Conservation (phyloP, 2,888 invertebrate genomes). For the Odontomyia ornata region DNA sequence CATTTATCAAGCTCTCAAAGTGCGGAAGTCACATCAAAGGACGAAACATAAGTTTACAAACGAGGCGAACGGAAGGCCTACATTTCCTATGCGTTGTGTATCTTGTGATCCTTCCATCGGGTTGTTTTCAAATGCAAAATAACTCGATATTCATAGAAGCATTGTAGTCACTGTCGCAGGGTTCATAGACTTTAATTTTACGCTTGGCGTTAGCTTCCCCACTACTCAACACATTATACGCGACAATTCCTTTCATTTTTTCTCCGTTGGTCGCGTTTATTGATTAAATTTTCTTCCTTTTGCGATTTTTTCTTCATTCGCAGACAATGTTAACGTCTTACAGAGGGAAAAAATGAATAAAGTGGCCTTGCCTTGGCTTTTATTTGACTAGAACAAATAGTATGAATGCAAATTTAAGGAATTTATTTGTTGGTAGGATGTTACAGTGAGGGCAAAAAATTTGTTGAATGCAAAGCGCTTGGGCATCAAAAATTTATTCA, state of each 20-base stretch:
- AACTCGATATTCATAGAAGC: too few species aligned
- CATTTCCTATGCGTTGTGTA: too few species aligned
- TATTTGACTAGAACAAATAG: neutral
- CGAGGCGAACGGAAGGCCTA: neutral
- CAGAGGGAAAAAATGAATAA: neutral
- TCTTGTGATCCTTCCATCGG: too few species aligned
- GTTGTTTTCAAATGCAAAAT: too few species aligned
- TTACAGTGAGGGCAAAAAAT: too few species aligned
- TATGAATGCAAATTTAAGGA: neutral
- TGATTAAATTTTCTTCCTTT: constrained; percentile 24
- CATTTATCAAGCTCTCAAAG: neutral
- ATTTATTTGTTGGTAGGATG: too few species aligned
- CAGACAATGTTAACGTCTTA: neutral
- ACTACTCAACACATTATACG: too few species aligned
- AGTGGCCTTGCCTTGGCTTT: neutral
- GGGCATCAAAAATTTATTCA: too few species aligned
- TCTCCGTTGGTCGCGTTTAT: neutral
- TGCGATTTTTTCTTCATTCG: neutral
- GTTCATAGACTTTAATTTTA: constrained; percentile 12
- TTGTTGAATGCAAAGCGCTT: too few species aligned
- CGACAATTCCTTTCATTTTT: neutral
- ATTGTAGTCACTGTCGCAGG: neutral
- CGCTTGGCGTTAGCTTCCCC: neutral
- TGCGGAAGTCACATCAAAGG: constrained; percentile 20
- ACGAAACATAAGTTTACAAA: neutral